These are phyloP conservation scores for Baccha elongata DNA, from an alignment of 2,888 invertebrate species.

Conservation along the genomic window DNA sequence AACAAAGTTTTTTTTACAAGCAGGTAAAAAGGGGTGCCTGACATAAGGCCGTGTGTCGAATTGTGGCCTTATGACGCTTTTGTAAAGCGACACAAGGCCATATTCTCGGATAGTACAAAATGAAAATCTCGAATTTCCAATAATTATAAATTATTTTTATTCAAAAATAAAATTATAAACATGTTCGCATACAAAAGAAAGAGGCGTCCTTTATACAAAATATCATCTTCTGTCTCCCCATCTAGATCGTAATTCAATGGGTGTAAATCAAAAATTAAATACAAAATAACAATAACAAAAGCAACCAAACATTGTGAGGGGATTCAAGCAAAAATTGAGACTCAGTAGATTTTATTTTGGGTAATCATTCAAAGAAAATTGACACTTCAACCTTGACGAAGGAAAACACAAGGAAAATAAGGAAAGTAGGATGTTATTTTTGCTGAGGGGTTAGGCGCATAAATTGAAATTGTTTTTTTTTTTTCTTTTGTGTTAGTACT, in stretches of 20 bases:
- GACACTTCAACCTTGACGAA: constrained; percentile 48
- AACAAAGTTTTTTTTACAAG: no score
- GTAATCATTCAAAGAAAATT: constrained; percentile 57
- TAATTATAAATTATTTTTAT: no score
- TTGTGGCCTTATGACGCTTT: no score
- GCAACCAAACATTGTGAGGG: background rate
- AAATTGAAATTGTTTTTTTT: no score
- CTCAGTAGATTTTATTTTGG: constrained; percentile 45
- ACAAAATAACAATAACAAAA: constrained; percentile 3
- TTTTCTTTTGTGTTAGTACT: background rate
- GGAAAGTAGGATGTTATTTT: background rate
- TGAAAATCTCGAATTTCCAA: no score
- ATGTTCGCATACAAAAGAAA: background rate
- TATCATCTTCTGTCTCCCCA: background rate
- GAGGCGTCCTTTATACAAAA: background rate
- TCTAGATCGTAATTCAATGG: background rate
- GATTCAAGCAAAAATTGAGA: constrained; percentile 51
- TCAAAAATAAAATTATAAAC: background rate
- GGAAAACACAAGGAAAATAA: constrained; percentile 12
- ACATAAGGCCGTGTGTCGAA: no score
- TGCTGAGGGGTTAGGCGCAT: background rate
- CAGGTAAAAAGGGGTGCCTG: no score
- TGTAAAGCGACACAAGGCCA: no score
- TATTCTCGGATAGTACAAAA: no score
- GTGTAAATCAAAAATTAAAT: constrained; percentile 28